Percentiles rank a stretch among this genome's conserved stretches.
Evolutionary conservation across 1,140 invertebrate species (phyloP).

Genomic region (Drosophila subobscura): DNA sequence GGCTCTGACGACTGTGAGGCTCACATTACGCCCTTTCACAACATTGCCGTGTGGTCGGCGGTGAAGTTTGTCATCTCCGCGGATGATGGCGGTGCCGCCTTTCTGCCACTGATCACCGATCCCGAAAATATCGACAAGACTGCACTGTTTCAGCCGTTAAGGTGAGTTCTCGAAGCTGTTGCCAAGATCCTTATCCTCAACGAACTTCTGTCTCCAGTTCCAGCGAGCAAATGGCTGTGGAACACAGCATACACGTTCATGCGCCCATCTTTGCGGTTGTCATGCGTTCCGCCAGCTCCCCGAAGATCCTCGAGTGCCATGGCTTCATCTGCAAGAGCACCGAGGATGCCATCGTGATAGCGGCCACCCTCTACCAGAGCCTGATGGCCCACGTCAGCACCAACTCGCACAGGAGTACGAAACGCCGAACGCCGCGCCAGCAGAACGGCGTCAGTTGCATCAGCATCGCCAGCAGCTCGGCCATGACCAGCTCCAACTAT

Average conservation of each 20-base stretch:
- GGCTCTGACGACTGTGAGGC: slow-evolving; percentile 49
- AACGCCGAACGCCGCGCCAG: slow-evolving; percentile 85
- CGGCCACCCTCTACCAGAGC: slow-evolving; percentile 94
- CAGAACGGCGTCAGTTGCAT: slow-evolving; percentile 89
- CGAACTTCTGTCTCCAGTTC: slow-evolving; percentile 26
- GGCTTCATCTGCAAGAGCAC: slow-evolving; percentile 94
- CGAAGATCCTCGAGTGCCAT: slow-evolving; percentile 93
- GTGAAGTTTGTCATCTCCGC: slow-evolving; percentile 89
- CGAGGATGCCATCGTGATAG: slow-evolving; percentile 95
- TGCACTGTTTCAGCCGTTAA: slow-evolving; percentile 86
- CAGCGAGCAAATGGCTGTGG: slow-evolving; percentile 76
- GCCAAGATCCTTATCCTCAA: too few species aligned
- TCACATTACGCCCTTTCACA: slow-evolving; percentile 91
- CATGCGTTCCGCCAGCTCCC: slow-evolving; percentile 91
- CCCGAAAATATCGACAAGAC: slow-evolving; percentile 90
- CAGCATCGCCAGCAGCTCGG: slow-evolving; percentile 86
- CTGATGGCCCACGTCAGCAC: slow-evolving; percentile 90
- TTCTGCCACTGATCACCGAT: slow-evolving; percentile 93
- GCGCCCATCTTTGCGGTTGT: slow-evolving; percentile 95
- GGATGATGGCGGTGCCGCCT: slow-evolving; percentile 86
- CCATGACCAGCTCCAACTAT: slow-evolving; percentile 83
- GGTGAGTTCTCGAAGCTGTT: slow-evolving; percentile 29
- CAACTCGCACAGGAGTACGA: slow-evolving; percentile 76
- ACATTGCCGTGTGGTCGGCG: slow-evolving; percentile 95
- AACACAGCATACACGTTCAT: slow-evolving; percentile 85